Base-by-base conservation (phyloP, 2,797 vertebrate genomes). In the Chaenodraco wilsoni region DNA sequence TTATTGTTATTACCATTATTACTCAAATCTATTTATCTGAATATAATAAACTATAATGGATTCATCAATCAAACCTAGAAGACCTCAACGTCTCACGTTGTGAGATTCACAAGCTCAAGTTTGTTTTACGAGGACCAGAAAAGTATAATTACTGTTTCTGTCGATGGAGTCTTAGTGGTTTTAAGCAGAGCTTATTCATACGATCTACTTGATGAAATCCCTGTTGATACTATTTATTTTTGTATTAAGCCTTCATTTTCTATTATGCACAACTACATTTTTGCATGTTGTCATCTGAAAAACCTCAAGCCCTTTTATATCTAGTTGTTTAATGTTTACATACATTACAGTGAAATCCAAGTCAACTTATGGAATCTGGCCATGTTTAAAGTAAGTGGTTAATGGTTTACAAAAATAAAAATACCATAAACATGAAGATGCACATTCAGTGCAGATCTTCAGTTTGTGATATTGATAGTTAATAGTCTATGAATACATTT, bases 1-100 rank as follows among this genome's bases (percentile, higher is more conserved):
- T 59, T 12, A 46, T 17, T 43, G 12, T 37, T 21, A 41, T 58
- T 56, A 55, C 16, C 54, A 56, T 63, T 68, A 19, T 56, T 46
- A 41, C 14, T 10, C 40, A 17, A 23, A 13, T 27, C 7, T 54
- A 54, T 54, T 31, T 13, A 46, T 48, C 17, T 44, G 3, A 3
- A 57, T 17, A 15, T 16, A 1, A 33, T 27, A 65, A 51, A 63
- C 9, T 72, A 31, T 21, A 54, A 33, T 17, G 13, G 50, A 12
- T 46, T 52, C 44, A 41, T 31, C 9, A 66, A 27, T 43, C 13
- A 56, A 55, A 58, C 41, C 2, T 3, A 6, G 37, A 11, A 62
- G 56, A 15, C n/a, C 8, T 62, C 41, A 57, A 0, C 4, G 55
- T 31, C 40, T 41, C 23, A 11, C 5, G 5, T 6, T 15, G 1